These are phyloP conservation scores for Misgurnus anguillicaudatus DNA, from an alignment of 2,113 vertebrate species.

Conservation along the genomic window DNA sequence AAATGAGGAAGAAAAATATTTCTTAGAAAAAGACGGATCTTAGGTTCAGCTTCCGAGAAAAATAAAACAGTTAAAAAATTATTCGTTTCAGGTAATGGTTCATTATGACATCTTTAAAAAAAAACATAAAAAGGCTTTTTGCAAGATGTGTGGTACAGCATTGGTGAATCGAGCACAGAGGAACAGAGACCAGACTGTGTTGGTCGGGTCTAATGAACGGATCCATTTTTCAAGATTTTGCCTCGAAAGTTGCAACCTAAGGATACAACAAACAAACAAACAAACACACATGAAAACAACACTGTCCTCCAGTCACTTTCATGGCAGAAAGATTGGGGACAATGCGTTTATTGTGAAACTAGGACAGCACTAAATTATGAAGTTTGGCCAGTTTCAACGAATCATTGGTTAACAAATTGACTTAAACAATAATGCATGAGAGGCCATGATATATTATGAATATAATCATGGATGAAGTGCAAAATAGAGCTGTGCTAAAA, in stretches of 20 bases:
- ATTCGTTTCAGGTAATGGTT: conserved; percentile 20
- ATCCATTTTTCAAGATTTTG: neutral
- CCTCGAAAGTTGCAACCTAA: conserved; percentile 5
- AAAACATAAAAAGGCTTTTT: neutral
- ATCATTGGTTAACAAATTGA: neutral
- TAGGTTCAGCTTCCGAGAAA: neutral
- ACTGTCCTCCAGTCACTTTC: neutral
- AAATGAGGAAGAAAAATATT: neutral
- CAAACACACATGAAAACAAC: conserved; percentile 13
- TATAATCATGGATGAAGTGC: too few species aligned
- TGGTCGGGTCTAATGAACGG: conserved; percentile 20
- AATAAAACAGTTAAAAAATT: neutral
- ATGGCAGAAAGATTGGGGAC: neutral
- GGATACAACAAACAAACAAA: neutral
- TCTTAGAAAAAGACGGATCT: neutral
- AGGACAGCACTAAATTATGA: neutral
- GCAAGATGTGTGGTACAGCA: neutral
- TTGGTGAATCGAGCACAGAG: conserved; percentile 16
- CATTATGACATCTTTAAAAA: neutral
- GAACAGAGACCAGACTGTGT: conserved; percentile 31
- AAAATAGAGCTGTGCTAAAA: too few species aligned
- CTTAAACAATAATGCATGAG: too few species aligned
- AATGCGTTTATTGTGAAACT: neutral
- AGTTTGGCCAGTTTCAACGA: neutral
- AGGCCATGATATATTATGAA: too few species aligned